A percentile compares a stretch with the other conserved stretches of the same genome.
phyloP scores from a whole-genome alignment of 2,888 invertebrate genomes.

The Rotaria sp. region DNA sequence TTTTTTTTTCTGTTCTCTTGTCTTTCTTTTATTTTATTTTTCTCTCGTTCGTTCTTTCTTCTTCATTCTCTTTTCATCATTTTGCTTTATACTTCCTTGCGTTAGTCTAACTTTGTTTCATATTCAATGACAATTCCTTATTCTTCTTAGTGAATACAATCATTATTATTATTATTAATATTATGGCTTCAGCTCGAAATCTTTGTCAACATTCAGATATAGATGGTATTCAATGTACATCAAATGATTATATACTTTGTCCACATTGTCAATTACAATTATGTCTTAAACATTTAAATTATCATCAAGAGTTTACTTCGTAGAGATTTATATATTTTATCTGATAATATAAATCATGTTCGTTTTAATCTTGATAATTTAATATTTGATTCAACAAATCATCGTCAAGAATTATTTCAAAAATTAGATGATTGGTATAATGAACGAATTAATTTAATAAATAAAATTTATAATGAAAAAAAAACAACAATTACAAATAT shows the following conservation, averaged over 20 bases:
- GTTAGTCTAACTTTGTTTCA: background rate
- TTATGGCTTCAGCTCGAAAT: background rate
- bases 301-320: background rate
- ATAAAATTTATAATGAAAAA: background rate
- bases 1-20: background rate
- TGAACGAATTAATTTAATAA: background rate
- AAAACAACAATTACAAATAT: background rate
- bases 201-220: slow-evolving; percentile 13
- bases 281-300: background rate
- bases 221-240: background rate
- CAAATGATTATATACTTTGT: background rate
- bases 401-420: background rate
- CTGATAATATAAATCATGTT: background rate
- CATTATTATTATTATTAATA: background rate
- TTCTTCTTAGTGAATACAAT: background rate
- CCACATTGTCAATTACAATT: slow-evolving; percentile 6
- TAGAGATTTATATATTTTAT: background rate
- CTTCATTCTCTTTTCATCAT: background rate
- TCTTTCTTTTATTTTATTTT: background rate
- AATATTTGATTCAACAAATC: background rate
- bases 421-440: background rate
- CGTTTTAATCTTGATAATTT: background rate
- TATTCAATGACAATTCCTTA: background rate
- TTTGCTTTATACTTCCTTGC: background rate
- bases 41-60: too few species aligned